Evolutionary conservation across 2,888 invertebrate genomes (phyloP), one percentile per base, ranked within the genome.

Genomic region (Aleiodes alternator): DNA sequence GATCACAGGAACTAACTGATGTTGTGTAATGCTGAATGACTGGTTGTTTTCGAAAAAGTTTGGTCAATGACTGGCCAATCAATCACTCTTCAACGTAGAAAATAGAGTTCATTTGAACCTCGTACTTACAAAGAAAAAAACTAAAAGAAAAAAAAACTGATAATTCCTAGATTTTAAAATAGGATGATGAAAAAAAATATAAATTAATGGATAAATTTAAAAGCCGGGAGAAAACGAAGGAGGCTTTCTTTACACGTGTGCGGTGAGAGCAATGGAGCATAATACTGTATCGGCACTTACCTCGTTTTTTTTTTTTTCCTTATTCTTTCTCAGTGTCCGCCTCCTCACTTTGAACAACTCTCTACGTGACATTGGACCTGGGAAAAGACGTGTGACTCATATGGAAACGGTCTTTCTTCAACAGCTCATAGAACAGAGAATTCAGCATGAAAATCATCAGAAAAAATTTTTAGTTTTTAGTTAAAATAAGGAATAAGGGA

Each of bases 261-360:
- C 5, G 1, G 11, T 38, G 16, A 34, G 5, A 61, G 43, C 61
- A 43, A 14, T 6, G 8, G 59, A 59, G 34, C n/a, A 59, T 59
- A 34, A 59, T 59, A 34, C 14, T 23, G 59, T 59, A 59, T 59
- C 34, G 59, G 59, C 34, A 59, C 31, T 59, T 14, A 59, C 34
- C 34, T 59, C 59, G n/a, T 31, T 59, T 8, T 16, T 59, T 59
- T 11, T 34, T 29, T 12, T 59, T 6, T 34, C 34, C 34, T 34
- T 6, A 6, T 34, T 34, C 34, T 34, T 34, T 34, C 34, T 1
- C 34, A n/a, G 59, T 61, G n/a, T 61, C 43, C 43, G 43, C 43
- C 61, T 61, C 29, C 31, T 31, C 14, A 16, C 34, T 14, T 43
- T 8, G 61, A 61, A n/a, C 38, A 61, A 61, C 61, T 61, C 57